Base-by-base conservation (phyloP, 2,797 vertebrate genomes). In the Craterocephalus amniculus region DNA sequence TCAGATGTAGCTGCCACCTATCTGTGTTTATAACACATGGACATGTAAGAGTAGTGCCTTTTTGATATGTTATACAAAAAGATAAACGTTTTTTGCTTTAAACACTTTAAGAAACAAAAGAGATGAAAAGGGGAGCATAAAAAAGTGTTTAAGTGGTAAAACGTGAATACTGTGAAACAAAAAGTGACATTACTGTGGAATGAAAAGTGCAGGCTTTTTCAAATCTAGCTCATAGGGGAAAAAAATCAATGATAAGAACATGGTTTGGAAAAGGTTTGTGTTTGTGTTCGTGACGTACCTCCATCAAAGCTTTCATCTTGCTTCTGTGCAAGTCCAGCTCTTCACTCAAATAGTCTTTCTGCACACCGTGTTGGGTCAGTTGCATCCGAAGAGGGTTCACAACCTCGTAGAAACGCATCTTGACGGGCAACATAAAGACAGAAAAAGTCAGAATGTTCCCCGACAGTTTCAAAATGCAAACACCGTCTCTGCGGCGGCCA, bases 391-490 rank as follows among this genome's bases (percentile, higher is more conserved):
- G 89, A 45, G 97, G 95, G 76, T 83, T 94, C 67, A 97, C 93
- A 36, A 87, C 93, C 87, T 99, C 97, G 72, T 96, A 97, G 88
- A 99, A 96, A 65, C 88, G 89, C 64, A 92, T 65, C 92, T 93
- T 31, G 52, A 74, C 27, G 58, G 18, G 63, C 2, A 71, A 35
- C 22, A 65, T 8, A 62, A 32, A 67, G 7, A 24, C 10, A 27
- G 27, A 48, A 61, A 35, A 24, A 0, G 0, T 65, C 43, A 13
- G 18, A n/a, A 22, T 18, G 4, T 79, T 35, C 34, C 60, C 16
- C 6, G 5, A 27, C 14, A 65, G 32, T n/a, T 27, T 45, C 35
- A 48, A 22, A 27, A 5, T 35, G 11, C 6, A 57, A 52, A 54
- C 3, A 35, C 38, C 7, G 0, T 0, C 4, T 55, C 27, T 49